Evolutionary conservation across 2,113 vertebrate species (phyloP).

Genomic region (Empidonax alnorum): DNA sequence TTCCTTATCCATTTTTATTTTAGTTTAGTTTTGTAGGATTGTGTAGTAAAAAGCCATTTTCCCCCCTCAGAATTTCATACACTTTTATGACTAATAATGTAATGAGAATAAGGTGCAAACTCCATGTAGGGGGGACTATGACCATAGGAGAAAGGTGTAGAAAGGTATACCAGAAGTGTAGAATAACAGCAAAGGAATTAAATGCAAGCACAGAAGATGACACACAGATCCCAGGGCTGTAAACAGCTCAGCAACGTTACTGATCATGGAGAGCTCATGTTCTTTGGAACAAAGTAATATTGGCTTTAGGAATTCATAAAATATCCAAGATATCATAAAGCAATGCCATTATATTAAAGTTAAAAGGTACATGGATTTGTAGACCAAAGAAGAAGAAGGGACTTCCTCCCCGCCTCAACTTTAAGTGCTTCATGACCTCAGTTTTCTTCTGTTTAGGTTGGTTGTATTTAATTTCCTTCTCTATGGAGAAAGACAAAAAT

Average conservation of each 20-base stretch:
- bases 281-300: neutral
- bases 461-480: neutral
- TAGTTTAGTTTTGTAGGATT: neutral
- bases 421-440: neutral
- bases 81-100: neutral
- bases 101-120: neutral
- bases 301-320: neutral
- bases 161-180: neutral
- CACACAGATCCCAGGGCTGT: neutral
- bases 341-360: neutral
- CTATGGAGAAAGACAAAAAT: neutral
- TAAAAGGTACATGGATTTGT: neutral
- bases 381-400: neutral
- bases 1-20: neutral
- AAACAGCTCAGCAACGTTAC: neutral
- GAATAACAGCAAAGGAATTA: neutral
- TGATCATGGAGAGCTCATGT: neutral
- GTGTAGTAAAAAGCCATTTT: neutral
- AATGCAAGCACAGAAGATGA: neutral
- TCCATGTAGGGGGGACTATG: neutral
- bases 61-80: neutral
- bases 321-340: neutral
- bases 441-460: neutral
- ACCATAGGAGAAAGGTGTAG: neutral
- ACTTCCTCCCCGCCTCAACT: neutral